A percentile compares a stretch with the other conserved stretches of the same genome.
Evolutionary conservation across 2,797 vertebrate species (phyloP).

Genomic region (Cichlasoma orientale): DNA sequence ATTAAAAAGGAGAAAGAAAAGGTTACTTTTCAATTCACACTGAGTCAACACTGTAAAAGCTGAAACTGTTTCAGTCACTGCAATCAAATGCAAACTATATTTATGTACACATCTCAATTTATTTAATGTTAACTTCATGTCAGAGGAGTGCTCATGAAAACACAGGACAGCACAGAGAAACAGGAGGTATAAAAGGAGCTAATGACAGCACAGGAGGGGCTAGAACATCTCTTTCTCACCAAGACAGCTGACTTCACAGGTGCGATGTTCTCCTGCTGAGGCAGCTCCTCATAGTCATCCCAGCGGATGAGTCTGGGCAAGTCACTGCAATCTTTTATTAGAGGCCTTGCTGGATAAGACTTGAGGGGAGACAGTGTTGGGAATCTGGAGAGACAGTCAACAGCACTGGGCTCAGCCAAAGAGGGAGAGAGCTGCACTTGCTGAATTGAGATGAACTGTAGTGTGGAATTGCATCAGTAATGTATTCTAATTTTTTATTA

Average conservation of each 20-base stretch:
- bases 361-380: slow-evolving; percentile 91
- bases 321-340: slow-evolving; percentile 69
- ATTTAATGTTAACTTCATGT: background rate
- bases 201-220: background rate
- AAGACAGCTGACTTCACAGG: slow-evolving; percentile 78
- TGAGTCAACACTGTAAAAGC: background rate
- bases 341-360: slow-evolving; percentile 85
- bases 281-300: slow-evolving; percentile 82
- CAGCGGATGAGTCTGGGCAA: slow-evolving; percentile 89
- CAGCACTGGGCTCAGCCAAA: background rate
- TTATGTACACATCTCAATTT: background rate
- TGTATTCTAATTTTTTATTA: background rate
- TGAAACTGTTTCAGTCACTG: background rate
- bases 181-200: background rate
- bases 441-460: background rate
- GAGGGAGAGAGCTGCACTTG: background rate
- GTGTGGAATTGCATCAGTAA: background rate
- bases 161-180: background rate
- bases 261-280: slow-evolving; percentile 77
- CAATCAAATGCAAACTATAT: background rate
- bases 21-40: background rate
- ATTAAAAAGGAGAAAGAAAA: background rate
- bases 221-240: slow-evolving; percentile 54
- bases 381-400: slow-evolving; percentile 61
- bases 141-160: background rate